These are phyloP conservation scores for Eulacestoma nigropectus DNA, from an alignment of 2,113 vertebrate species.

Conservation along the genomic window DNA sequence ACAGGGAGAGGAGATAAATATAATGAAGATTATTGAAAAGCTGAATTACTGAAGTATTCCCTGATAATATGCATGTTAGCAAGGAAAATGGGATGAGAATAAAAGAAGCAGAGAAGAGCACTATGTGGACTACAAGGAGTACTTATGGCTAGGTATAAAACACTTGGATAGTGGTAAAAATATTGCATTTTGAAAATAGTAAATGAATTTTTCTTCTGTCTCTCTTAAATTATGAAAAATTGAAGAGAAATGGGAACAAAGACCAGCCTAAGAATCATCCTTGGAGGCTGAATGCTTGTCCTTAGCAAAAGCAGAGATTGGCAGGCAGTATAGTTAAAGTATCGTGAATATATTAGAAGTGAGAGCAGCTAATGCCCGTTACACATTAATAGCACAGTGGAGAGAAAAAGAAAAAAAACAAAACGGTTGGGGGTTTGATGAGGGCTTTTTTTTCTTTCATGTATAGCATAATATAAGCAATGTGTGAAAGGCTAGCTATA, in stretches of 20 bases:
- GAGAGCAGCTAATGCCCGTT: background rate
- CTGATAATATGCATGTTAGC: background rate
- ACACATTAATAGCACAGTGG: background rate
- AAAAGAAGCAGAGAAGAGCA: background rate
- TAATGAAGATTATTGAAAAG: background rate
- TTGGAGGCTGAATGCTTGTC: background rate
- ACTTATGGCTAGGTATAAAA: background rate
- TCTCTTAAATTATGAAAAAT: background rate
- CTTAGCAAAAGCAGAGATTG: background rate
- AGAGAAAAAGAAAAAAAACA: background rate
- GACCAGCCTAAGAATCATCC: background rate
- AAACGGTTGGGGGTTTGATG: background rate
- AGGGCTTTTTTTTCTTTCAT: background rate
- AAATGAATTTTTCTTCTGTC: background rate
- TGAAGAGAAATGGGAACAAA: background rate
- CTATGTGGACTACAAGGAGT: background rate
- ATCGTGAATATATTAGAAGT: background rate
- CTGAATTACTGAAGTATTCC: background rate
- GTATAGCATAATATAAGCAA: background rate
- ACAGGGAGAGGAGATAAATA: background rate
- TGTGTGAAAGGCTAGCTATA: background rate
- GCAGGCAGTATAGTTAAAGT: background rate
- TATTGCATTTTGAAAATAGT: background rate
- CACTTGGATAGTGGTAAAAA: background rate
- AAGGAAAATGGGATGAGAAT: background rate